These are phyloP conservation scores for Slavum lentiscoides DNA, from an alignment of 2,888 invertebrate species.

Conservation along the genomic window DNA sequence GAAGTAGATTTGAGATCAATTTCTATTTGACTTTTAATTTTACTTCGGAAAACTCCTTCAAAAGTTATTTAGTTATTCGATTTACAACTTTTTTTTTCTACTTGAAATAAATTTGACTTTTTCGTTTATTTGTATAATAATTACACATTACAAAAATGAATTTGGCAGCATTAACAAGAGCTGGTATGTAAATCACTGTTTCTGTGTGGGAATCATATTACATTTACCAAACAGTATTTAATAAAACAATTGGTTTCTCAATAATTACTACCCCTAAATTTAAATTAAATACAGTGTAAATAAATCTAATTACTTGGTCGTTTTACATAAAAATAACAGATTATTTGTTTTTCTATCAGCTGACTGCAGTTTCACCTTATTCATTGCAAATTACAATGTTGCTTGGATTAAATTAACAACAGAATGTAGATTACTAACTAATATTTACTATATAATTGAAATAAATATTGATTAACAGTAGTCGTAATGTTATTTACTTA, in stretches of 20 bases:
- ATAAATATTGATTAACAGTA: neutral
- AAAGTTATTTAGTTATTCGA: neutral
- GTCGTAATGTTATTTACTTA: neutral
- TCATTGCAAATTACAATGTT: neutral
- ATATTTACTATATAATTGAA: neutral
- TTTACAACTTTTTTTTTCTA: neutral
- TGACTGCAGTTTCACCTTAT: neutral
- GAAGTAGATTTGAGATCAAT: conserved; percentile 1
- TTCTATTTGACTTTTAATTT: neutral
- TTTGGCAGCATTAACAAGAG: conserved; percentile 16
- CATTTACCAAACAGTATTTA: neutral
- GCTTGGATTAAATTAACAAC: neutral
- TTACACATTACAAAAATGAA: conserved; percentile 11
- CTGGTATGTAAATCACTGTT: conserved; percentile 7
- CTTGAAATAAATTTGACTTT: neutral
- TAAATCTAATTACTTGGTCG: no score
- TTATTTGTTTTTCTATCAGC: neutral
- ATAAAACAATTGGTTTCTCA: neutral
- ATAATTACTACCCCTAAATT: neutral
- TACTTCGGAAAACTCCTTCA: conserved; percentile 31
- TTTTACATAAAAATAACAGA: neutral
- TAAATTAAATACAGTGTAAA: neutral
- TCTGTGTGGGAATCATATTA: neutral
- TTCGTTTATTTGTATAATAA: neutral
- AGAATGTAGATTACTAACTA: neutral